Evolutionary conservation across 1,140 invertebrate species (phyloP).

Genomic region (Heliconius congener): DNA sequence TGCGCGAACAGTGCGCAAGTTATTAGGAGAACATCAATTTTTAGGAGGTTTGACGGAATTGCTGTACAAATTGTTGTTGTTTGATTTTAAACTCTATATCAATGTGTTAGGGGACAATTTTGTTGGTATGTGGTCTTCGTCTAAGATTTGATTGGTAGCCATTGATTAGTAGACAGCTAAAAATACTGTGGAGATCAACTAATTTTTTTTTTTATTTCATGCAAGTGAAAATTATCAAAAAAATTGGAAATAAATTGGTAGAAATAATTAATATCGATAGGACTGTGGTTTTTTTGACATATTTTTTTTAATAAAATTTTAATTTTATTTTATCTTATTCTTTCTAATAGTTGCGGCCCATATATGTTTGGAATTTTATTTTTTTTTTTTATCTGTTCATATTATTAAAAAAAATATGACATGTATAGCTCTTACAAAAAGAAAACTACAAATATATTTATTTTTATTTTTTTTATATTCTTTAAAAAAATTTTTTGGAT

Average conservation of each 20-base stretch:
- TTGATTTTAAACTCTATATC: background rate
- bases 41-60: background rate
- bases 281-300: too few relatives aligned
- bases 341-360: too few relatives aligned
- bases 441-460: background rate
- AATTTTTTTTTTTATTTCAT: background rate
- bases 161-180: background rate
- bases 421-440: too few relatives aligned
- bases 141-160: background rate
- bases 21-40: conserved; percentile 66
- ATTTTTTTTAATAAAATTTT: too few relatives aligned
- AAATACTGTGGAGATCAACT: background rate
- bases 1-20: conserved; percentile 76
- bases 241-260: too few relatives aligned
- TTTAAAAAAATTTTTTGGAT: background rate
- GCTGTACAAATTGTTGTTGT: background rate
- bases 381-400: too few relatives aligned
- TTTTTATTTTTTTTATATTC: background rate
- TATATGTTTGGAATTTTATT: too few relatives aligned
- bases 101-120: background rate
- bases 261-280: too few relatives aligned
- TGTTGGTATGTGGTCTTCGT: background rate
- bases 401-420: too few relatives aligned
- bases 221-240: too few relatives aligned
- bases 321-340: too few relatives aligned